These are phyloP conservation scores for Lethocerus indicus DNA, from an alignment of 1,140 invertebrate species.

Conservation along the genomic window DNA sequence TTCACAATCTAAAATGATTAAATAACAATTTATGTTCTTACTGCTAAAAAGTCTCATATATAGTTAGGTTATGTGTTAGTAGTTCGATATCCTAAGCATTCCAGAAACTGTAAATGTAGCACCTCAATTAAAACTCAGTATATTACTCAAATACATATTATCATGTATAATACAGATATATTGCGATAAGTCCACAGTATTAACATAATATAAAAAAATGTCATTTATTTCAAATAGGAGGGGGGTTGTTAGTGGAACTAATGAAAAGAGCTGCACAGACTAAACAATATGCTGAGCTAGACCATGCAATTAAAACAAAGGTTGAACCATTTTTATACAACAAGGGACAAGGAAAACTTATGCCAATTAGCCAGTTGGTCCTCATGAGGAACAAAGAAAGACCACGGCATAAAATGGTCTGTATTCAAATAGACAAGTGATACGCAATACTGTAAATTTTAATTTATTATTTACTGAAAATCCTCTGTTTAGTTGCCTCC, in stretches of 20 bases:
- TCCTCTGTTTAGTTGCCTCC: slow-evolving; percentile 39
- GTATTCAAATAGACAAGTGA: neutral
- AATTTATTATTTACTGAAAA: neutral
- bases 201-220: no score
- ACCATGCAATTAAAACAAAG: slow-evolving; percentile 77
- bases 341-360: slow-evolving; percentile 71
- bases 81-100: no score
- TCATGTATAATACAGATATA: no score
- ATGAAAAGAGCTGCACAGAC: slow-evolving; percentile 82
- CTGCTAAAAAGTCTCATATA: no score
- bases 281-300: slow-evolving; percentile 75
- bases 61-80: no score
- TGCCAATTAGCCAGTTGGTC: slow-evolving; percentile 76
- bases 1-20: no score
- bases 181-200: no score
- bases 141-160: no score
- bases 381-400: slow-evolving; percentile 74
- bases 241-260: slow-evolving; percentile 78
- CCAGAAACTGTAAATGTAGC: no score
- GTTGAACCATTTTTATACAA: slow-evolving; percentile 89
- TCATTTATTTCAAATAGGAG: no score
- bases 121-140: no score
- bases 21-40: no score
- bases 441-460: neutral
- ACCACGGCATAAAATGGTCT: slow-evolving; percentile 56